These are phyloP conservation scores for Campoplex nolae DNA, from an alignment of 2,888 invertebrate species.

Conservation along the genomic window DNA sequence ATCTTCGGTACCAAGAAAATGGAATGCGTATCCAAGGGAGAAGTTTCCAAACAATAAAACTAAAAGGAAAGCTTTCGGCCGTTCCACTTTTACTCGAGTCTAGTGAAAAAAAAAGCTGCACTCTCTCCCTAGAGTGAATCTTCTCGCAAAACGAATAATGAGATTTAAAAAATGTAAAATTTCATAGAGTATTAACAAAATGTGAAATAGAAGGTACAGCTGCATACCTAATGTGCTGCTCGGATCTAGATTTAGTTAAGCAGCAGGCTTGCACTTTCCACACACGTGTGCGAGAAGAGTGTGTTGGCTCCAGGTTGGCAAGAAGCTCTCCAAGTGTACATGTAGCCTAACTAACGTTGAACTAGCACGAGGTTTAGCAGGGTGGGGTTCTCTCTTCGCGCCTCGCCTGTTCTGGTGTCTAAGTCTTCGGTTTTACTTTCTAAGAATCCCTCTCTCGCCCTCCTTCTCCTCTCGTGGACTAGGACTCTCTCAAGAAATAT, in stretches of 20 bases:
- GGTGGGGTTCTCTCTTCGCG: constrained; percentile 80
- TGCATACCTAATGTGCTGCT: constrained; percentile 59
- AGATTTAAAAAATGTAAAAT: constrained; percentile 6
- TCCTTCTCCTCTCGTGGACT: constrained; percentile 48
- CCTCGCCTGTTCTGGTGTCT: constrained; percentile 73
- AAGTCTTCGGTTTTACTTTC: constrained; percentile 83
- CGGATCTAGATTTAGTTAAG: constrained; percentile 57
- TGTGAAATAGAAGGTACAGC: constrained; percentile 50
- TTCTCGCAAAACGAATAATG: neutral
- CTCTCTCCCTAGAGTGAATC: constrained; percentile 37
- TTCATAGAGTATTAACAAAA: constrained; percentile 18
- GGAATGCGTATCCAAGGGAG: constrained; percentile 43
- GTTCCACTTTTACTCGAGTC: constrained; percentile 74
- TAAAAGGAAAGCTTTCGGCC: constrained; percentile 29
- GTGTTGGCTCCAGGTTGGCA: constrained; percentile 56
- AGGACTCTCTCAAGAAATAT: constrained; percentile 43
- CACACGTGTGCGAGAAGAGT: constrained; percentile 36
- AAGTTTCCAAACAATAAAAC: constrained; percentile 49
- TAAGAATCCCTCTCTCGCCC: constrained; percentile 75
- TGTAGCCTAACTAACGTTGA: constrained; percentile 58
- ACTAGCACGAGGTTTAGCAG: constrained; percentile 72
- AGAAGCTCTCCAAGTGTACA: constrained; percentile 66
- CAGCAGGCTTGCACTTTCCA: constrained; percentile 40
- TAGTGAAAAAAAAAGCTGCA: constrained; percentile 21
- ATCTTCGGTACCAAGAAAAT: constrained; percentile 17